Conservation (phyloP, 2,888 invertebrate genomes). For the Trachelus troglodyta region DNA sequence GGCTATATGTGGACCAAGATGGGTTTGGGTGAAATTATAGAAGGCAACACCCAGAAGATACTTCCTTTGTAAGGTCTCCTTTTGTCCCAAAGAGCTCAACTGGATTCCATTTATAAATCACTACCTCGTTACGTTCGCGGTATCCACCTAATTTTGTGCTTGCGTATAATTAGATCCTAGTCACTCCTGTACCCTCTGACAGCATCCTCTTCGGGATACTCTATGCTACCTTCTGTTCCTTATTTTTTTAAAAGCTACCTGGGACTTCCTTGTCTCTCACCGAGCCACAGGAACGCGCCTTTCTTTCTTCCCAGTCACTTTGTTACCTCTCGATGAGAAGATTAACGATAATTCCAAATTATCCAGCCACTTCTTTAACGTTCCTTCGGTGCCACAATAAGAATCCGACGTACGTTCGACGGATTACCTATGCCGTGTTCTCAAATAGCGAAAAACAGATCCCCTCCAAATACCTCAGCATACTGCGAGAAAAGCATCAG, state of each 20-base stretch:
- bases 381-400: neutral
- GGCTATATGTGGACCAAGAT: neutral
- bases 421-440: too few relatives aligned
- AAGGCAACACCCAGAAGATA: neutral
- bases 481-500: too few relatives aligned
- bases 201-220: neutral
- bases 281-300: conserved; percentile 13
- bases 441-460: too few relatives aligned
- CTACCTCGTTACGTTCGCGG: conserved; percentile 27
- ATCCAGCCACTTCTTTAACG: conserved; percentile 19
- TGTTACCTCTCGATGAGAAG: conserved; percentile 32
- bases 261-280: neutral
- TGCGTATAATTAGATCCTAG: conserved; percentile 41
- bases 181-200: neutral
- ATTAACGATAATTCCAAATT: conserved; percentile 51
- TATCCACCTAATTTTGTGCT: conserved; percentile 41
- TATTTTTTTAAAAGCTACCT: neutral
- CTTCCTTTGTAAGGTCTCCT: neutral
- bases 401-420: too few relatives aligned
- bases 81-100: neutral
- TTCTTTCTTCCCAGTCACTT: conserved; percentile 18
- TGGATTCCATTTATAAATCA: conserved; percentile 19
- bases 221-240: neutral
- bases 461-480: too few relatives aligned
- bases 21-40: neutral